These are phyloP conservation scores for Bellardia pandia DNA, from an alignment of 2,888 invertebrate species.

Conservation along the genomic window DNA sequence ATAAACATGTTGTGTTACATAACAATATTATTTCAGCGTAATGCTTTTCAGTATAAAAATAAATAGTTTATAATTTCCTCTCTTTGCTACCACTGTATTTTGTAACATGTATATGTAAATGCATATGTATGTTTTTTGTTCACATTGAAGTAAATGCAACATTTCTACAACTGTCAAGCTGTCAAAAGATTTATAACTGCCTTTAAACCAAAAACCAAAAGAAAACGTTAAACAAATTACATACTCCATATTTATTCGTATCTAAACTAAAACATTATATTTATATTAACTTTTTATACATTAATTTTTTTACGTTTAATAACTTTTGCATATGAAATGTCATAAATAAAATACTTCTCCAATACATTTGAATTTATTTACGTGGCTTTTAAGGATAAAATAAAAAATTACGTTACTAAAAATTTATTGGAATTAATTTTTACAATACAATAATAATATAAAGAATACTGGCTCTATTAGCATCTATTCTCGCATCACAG, in stretches of 20 bases:
- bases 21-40: too few species aligned
- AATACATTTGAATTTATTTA: slow-evolving; percentile 41
- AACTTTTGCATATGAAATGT: slow-evolving; percentile 37
- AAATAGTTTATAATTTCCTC: not conserved
- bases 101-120: slow-evolving; percentile 27
- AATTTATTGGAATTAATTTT: too few species aligned
- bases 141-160: slow-evolving; percentile 56
- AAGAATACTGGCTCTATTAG: too few species aligned
- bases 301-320: not conserved
- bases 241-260: slow-evolving; percentile 40
- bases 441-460: too few species aligned
- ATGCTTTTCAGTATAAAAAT: not conserved
- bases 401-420: not conserved
- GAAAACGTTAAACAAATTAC: slow-evolving; percentile 24
- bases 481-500: too few species aligned
- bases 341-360: slow-evolving; percentile 14
- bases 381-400: slow-evolving; percentile 3
- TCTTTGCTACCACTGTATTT: slow-evolving; percentile 26
- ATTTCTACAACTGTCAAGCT: slow-evolving; percentile 74
- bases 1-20: too few species aligned
- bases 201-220: slow-evolving; percentile 44
- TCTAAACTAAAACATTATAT: slow-evolving; percentile 28
- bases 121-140: slow-evolving; percentile 28
- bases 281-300: not conserved
- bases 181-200: slow-evolving; percentile 73